phyloP scores from a whole-genome alignment of 2,888 invertebrate species.

The Sesia apiformis region DNA sequence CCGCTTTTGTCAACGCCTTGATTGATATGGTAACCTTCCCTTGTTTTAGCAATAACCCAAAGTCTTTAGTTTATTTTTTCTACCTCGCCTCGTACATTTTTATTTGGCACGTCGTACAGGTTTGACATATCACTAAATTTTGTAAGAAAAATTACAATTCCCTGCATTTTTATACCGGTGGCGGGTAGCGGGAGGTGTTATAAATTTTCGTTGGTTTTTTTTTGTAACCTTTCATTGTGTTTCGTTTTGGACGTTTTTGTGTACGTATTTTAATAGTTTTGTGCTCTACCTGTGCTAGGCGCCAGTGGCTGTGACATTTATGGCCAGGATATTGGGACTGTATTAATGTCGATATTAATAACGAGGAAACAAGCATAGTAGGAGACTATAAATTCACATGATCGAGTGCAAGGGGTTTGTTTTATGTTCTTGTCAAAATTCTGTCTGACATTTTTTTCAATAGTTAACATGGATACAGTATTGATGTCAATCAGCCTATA shows the following conservation, averaged over 20 bases:
- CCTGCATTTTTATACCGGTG: slow-evolving; percentile 61
- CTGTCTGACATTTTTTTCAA: slow-evolving; percentile 29
- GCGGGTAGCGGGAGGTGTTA: slow-evolving; percentile 53
- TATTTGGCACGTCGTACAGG: slow-evolving; percentile 66
- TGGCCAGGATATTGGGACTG: slow-evolving; percentile 68
- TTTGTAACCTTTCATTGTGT: slow-evolving; percentile 53
- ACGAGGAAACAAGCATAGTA: slow-evolving; percentile 47
- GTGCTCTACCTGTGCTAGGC: slow-evolving; percentile 66
- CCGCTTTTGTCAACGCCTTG: slow-evolving; percentile 69
- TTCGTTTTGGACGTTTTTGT: slow-evolving; percentile 53
- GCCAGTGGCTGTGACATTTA: slow-evolving; percentile 71
- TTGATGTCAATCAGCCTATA: no score
- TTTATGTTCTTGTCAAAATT: slow-evolving; percentile 54
- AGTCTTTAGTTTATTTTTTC: slow-evolving; percentile 47
- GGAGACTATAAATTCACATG: slow-evolving; percentile 56
- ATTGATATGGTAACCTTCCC: slow-evolving; percentile 70
- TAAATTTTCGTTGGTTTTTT: slow-evolving; percentile 55
- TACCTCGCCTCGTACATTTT: slow-evolving; percentile 55
- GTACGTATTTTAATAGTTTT: slow-evolving; percentile 46
- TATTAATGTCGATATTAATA: slow-evolving; percentile 72
- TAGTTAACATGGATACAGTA: not conserved
- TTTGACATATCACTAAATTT: slow-evolving; percentile 74
- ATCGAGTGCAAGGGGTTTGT: slow-evolving; percentile 37
- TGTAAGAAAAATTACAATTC: slow-evolving; percentile 69
- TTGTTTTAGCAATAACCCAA: slow-evolving; percentile 72